Evolutionary conservation across 2,888 invertebrate genomes (phyloP), one percentile per base, ranked within the genome.

Genomic region (Plutella xylostella): DNA sequence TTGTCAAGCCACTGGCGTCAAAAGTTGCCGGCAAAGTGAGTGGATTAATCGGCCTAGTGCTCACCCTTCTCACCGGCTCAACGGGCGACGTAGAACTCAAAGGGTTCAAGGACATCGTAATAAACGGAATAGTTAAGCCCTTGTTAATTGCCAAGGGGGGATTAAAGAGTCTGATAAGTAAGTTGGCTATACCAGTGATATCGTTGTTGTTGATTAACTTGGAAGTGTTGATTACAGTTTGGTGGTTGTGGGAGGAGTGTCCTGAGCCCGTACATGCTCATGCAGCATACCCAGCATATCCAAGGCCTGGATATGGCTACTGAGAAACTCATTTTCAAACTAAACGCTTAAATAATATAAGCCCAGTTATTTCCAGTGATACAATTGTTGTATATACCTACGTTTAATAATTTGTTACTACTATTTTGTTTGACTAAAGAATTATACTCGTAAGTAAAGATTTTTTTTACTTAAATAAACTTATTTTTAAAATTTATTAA

Each of bases 161-260:
- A 1, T 52, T 84, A 7, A 80, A 80, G 51, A 58, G 72, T 4
- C 51, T 85, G 46, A 72, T 85, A 34, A 69, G 72, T 54, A 82
- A 76, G 55, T 52, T 83, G 37, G 58, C 72, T 3, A 69, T 85
- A n/a, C 85, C 85, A 30, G 49, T 82, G 39, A 62, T 84, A 52
- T 58, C 72, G 9, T 54, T 84, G 46, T 37, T 83, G 17, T 60
- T 80, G 46, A 75, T 84, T 12, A 83, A 84, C 55, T 47, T 79
- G 28, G 79, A 84, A 50, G 69, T 84, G 21, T 55, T 84, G 51
- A 56, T 80, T 11, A 71, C 71, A 6, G 57, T 80, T 1, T 85
- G 85, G 85, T 85, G 84, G 83, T 48, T 85, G 31, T 85, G 85
- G 85, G 84, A 84, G 38, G 83, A 83, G 34, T 77, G 82, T 51